Evolutionary conservation across 2,888 invertebrate species (phyloP).

Genomic region (Paralinhomoeus sp.): DNA sequence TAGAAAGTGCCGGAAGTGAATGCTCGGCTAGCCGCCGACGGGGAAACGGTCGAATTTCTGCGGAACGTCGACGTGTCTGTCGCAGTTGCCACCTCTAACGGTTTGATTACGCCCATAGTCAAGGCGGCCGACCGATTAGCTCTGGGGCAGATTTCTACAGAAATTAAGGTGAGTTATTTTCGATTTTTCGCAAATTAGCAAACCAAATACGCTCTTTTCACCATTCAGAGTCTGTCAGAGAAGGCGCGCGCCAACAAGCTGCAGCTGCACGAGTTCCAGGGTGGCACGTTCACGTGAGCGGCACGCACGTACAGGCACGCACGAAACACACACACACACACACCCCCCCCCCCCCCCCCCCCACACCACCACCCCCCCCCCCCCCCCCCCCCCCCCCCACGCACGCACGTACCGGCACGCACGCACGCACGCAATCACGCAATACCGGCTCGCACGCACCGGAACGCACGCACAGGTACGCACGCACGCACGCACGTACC

Average conservation of each 20-base stretch:
- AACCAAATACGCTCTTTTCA: neutral
- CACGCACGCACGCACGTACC: too few species aligned
- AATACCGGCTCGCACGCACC: too few species aligned
- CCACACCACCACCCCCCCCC: too few species aligned
- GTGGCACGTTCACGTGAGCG: constrained; percentile 28
- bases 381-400: too few species aligned
- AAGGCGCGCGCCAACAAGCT: constrained; percentile 35
- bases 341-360: too few species aligned
- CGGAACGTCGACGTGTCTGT: constrained; percentile 37
- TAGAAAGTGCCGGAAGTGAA: constrained; percentile 29
- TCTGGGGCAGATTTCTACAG: constrained; percentile 35
- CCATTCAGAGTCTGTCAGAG: neutral
- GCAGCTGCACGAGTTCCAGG: constrained; percentile 45
- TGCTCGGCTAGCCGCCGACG: constrained; percentile 21
- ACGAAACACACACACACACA: too few species aligned
- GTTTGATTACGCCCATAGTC: constrained; percentile 43
- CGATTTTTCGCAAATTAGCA: neutral
- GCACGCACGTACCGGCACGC: too few species aligned
- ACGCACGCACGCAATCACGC: too few species aligned
- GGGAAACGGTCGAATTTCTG: constrained; percentile 12
- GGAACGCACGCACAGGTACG: too few species aligned
- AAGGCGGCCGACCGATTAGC: constrained; percentile 35
- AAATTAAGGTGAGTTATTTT: constrained; percentile 30
- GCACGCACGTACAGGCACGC: too few species aligned
- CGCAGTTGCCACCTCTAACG: constrained; percentile 42